Evolutionary conservation across 1,140 invertebrate species (phyloP).

Genomic region (Melitaea cinxia): DNA sequence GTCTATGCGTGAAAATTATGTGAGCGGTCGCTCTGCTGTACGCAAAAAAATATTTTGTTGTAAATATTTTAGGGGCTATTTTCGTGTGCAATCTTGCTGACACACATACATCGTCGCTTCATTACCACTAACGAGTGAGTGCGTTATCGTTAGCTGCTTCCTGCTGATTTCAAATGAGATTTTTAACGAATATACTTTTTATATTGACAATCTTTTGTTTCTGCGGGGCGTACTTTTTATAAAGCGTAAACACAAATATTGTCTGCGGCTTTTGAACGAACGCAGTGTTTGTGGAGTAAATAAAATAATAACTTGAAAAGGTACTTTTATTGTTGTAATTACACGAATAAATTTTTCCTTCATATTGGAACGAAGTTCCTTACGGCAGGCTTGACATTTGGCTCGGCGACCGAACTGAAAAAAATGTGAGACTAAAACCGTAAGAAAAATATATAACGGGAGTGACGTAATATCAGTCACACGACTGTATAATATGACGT

Average conservation of each 20-base stretch:
- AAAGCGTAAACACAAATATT: neutral
- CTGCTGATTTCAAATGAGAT: slow-evolving; percentile 4
- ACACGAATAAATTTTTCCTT: no score
- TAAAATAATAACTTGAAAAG: neutral
- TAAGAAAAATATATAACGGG: no score
- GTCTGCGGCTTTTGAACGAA: neutral
- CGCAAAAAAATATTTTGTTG: neutral
- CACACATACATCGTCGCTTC: slow-evolving; percentile 11
- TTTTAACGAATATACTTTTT: slow-evolving; percentile 7
- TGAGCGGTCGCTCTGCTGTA: neutral
- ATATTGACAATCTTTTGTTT: slow-evolving; percentile 23
- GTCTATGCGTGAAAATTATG: neutral
- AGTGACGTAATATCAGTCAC: no score
- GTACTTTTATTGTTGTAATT: neutral
- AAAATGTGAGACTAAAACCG: no score
- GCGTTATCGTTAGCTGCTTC: slow-evolving; percentile 23
- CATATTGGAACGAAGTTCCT: no score
- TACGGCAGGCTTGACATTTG: no score
- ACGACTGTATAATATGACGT: no score
- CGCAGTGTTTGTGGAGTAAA: neutral
- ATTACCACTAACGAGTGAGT: slow-evolving; percentile 25
- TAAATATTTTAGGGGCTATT: neutral
- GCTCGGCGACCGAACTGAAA: no score
- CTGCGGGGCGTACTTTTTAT: neutral
- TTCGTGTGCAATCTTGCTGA: neutral